Conservation (phyloP, 2,797 vertebrate species). For the Mormyrops boulengeri region DNA sequence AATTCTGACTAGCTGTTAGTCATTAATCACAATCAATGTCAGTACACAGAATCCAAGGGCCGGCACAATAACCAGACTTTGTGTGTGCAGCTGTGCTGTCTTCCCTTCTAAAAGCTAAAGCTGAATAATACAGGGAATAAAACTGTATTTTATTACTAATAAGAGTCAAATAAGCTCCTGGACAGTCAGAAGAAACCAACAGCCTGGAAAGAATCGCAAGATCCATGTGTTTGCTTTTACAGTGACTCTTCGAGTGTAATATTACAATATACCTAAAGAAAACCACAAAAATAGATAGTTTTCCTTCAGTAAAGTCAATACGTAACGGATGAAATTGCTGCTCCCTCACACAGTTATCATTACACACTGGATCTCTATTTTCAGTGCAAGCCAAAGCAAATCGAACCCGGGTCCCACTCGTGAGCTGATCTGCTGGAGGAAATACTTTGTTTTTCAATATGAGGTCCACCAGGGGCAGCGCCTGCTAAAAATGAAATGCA, state of each 20-base stretch:
- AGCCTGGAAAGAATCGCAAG: background rate
- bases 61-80: background rate
- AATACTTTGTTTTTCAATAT: background rate
- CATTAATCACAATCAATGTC: background rate
- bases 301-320: background rate
- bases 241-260: background rate
- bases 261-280: background rate
- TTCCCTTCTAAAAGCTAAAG: background rate
- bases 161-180: background rate
- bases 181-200: background rate
- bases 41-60: background rate
- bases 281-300: background rate
- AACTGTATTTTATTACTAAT: background rate
- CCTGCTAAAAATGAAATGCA: background rate
- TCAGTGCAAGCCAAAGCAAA: background rate
- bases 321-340: background rate
- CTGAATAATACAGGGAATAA: background rate
- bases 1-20: background rate
- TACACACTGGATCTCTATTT: background rate
- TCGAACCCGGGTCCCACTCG: background rate
- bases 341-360: background rate
- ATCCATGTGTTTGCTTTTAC: background rate
- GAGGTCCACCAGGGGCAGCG: background rate
- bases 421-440: background rate
- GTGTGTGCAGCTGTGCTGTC: background rate